These are phyloP conservation scores for Lepus americanus DNA, from an alignment of 2,113 vertebrate genomes.

Conservation along the genomic window DNA sequence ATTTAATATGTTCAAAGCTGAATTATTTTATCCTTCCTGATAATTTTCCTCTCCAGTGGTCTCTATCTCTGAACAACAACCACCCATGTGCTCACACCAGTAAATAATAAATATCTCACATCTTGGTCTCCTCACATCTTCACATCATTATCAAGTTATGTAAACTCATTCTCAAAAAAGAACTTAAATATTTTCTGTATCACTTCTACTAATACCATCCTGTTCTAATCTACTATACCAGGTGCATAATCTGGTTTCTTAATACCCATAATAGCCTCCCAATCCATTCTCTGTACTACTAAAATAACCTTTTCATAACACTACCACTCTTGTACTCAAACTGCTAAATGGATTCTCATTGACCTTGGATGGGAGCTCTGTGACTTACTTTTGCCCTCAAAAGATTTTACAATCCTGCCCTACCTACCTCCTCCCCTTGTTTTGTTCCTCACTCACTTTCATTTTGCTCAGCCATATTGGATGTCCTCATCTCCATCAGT, in stretches of 20 bases:
- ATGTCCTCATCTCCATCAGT: not conserved
- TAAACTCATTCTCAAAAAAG: not conserved
- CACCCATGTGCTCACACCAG: not conserved
- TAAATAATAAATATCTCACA: not conserved
- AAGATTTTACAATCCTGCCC: not conserved
- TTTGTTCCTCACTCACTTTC: not conserved
- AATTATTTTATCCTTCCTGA: not conserved
- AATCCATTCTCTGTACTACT: not conserved
- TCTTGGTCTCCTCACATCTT: not conserved
- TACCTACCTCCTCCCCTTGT: not conserved
- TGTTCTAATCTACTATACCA: not conserved
- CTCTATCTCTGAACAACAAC: not conserved
- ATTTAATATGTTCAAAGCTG: not conserved
- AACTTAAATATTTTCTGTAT: not conserved
- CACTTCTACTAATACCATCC: not conserved
- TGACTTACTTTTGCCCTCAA: not conserved
- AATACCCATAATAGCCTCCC: not conserved
- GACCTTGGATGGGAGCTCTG: not conserved
- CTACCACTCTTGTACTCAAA: not conserved
- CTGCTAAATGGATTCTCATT: not conserved
- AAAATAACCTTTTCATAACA: not conserved
- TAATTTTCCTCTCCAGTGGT: not conserved
- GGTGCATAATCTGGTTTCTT: not conserved
- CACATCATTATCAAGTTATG: not conserved
- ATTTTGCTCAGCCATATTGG: not conserved